Percentiles rank a stretch among this genome's conserved stretches.
These are phyloP conservation scores for Pteropus alecto DNA, from an alignment of 2,113 vertebrate species.

Conservation along the genomic window DNA sequence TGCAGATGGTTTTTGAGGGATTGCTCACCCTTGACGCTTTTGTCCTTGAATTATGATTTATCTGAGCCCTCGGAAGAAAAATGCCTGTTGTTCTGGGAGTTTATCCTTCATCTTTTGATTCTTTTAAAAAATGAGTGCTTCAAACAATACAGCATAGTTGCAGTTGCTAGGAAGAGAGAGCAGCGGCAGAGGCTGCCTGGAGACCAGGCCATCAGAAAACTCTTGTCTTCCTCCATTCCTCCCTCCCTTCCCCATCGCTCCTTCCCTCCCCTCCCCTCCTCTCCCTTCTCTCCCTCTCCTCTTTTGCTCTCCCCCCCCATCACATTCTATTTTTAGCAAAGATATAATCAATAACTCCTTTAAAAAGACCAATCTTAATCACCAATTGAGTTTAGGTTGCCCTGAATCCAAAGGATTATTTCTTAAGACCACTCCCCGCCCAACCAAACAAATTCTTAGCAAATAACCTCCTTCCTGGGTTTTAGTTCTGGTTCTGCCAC, in stretches of 20 bases:
- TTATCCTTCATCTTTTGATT: constrained; percentile 65
- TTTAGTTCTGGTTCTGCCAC: neutral
- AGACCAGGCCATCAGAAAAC: constrained; percentile 29
- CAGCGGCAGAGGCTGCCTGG: constrained; percentile 10
- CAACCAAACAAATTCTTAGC: neutral
- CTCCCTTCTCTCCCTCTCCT: rapidly evolving
- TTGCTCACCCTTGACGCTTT: constrained; percentile 60
- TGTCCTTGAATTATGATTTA: constrained; percentile 65
- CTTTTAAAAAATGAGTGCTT: constrained; percentile 29
- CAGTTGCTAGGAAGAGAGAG: constrained; percentile 54
- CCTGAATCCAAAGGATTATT: neutral
- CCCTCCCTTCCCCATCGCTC: neutral
- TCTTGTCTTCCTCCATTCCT: neutral
- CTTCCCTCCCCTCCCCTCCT: too few relatives aligned
- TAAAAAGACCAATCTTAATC: neutral
- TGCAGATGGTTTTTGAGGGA: constrained; percentile 44
- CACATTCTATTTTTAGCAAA: neutral
- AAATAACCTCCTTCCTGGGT: neutral
- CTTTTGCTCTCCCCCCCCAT: too few relatives aligned
- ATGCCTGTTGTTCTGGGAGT: constrained; percentile 57
- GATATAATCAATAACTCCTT: neutral
- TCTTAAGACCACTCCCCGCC: neutral
- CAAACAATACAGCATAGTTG: constrained; percentile 34
- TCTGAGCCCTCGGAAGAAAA: constrained; percentile 52
- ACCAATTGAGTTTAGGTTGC: neutral